Evolutionary conservation across 2,888 invertebrate species (phyloP), one percentile per base, ranked within the genome.

Genomic region (Formica aserva): DNA sequence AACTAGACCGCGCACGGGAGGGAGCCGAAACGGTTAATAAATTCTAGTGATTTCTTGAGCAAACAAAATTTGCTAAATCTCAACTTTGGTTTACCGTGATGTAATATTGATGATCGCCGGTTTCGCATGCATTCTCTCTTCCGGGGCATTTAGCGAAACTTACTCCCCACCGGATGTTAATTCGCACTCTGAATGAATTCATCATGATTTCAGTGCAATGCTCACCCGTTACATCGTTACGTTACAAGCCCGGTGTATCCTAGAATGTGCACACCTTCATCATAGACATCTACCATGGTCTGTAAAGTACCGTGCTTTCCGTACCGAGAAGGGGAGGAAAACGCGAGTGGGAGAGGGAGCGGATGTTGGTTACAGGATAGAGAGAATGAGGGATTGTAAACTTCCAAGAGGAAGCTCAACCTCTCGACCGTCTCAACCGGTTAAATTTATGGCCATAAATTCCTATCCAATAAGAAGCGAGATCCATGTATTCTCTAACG

Each of bases 401-500:
- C 90, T 91, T 93, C 85, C 85, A 86, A 85, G 78, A 89, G 90
- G 89, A 92, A 91, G 90, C 88, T 91, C 91, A 89, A 90, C 91
- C 91, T 93, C 93, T 93, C 91, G 83, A 88, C 91, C 88, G 84
- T 52, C 52, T 52, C 88, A 89, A 90, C 87, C 89, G 85, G 84
- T 86, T 91, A 91, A 90, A 93, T 92, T 92, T 93, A 92, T 92
- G 91, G 87, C 87, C 90, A 91, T 91, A 92, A 92, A 93, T 93
- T 92, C 91, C 91, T 87, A 87, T 89, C 87, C 87, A 88, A 90
- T 91, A 90, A 91, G 85, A 85, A 87, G 82, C 85, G 38, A 65
- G 83, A 72, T 75, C 75, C 77, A 63, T 78, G 66, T 82, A 74
- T 72, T 77, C 82, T 71, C 78, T 69, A 76, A 85, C 85, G 75